A percentile compares a stretch with the other conserved stretches of the same genome.
These are phyloP conservation scores for Mugil cephalus DNA, from an alignment of 2,113 vertebrate genomes.

Conservation along the genomic window DNA sequence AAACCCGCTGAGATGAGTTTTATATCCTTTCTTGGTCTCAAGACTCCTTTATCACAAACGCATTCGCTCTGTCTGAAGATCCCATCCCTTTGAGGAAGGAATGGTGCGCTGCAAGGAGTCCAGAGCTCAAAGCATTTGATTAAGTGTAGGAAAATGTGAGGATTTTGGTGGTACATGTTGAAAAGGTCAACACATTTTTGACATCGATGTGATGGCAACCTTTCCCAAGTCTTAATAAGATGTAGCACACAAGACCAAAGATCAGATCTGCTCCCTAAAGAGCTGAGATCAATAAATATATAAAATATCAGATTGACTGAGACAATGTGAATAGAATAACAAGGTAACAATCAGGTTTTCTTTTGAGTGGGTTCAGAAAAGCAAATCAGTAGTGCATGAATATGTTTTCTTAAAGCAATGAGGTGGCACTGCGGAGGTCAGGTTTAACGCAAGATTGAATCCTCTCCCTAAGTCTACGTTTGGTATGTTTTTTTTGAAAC, in stretches of 20 bases:
- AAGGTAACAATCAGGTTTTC: conserved; percentile 12
- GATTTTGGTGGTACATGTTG: background rate
- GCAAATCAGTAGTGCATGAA: conserved; percentile 12
- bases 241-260: too few species aligned
- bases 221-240: too few species aligned
- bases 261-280: background rate
- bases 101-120: background rate
- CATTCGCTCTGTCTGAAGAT: background rate
- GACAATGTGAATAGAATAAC: conserved; percentile 16
- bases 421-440: conserved; percentile 11
- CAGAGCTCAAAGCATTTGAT: background rate
- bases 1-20: too few species aligned
- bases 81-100: background rate
- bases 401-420: background rate
- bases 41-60: too few species aligned
- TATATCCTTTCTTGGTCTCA: too few species aligned
- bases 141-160: background rate
- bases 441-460: conserved; percentile 27
- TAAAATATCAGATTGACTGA: conserved; percentile 30
- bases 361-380: conserved; percentile 18
- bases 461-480: conserved; percentile 36
- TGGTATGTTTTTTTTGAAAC: conserved; percentile 22
- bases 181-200: background rate
- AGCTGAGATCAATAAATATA: conserved; percentile 18
- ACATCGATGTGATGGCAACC: too few species aligned